phyloP scores from a whole-genome alignment of 2,113 vertebrate species.

The Alethe castanea region DNA sequence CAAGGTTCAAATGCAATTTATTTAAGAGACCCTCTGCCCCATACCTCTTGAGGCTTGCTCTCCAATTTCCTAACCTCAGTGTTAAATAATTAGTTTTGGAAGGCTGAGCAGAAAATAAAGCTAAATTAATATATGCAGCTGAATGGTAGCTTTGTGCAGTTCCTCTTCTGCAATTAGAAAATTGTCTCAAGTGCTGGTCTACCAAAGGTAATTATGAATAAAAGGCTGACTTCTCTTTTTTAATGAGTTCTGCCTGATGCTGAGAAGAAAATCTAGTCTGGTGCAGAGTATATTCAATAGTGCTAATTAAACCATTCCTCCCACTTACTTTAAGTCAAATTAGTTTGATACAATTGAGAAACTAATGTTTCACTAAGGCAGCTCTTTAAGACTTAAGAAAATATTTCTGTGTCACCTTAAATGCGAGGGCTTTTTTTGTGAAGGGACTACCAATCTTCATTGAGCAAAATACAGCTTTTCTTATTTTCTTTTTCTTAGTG shows the following conservation, averaged over 20 bases:
- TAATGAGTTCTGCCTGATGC: conserved; percentile 51
- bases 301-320: conserved; percentile 27
- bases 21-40: neutral
- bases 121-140: conserved; percentile 43
- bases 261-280: neutral
- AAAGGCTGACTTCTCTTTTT: conserved; percentile 45
- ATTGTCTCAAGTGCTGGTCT: conserved; percentile 35
- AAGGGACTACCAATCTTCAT: neutral
- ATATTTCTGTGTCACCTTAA: neutral
- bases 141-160: conserved; percentile 18
- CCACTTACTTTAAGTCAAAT: conserved; percentile 25
- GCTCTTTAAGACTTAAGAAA: neutral
- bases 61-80: conserved; percentile 13
- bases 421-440: neutral
- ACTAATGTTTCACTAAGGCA: neutral
- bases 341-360: conserved; percentile 19
- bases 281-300: neutral
- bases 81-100: conserved; percentile 60
- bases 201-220: conserved; percentile 49
- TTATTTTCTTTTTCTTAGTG: neutral
- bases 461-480: neutral
- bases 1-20: neutral
- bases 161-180: conserved; percentile 57
- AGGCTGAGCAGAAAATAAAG: conserved; percentile 58
- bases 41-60: neutral